phyloP scores from a whole-genome alignment of 2,797 vertebrate genomes.

The Coreius guichenoti region DNA sequence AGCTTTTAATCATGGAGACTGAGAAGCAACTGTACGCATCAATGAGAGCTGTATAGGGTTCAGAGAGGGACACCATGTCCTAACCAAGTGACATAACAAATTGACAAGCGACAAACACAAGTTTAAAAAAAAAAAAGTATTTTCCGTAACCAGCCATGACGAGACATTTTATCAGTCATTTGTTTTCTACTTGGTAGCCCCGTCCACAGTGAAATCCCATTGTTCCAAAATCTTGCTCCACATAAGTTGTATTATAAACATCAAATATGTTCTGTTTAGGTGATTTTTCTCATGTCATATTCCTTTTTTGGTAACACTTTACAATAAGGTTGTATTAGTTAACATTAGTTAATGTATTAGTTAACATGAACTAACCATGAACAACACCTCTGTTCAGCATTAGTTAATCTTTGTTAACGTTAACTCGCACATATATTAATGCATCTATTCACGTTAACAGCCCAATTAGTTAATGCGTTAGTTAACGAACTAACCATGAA shows the following conservation, averaged over 20 bases:
- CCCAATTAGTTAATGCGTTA: too few species aligned
- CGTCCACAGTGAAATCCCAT: neutral
- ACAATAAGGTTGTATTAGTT: too few species aligned
- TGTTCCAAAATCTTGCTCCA: neutral
- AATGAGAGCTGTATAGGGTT: neutral
- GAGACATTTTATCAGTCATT: neutral
- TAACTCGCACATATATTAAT: too few species aligned
- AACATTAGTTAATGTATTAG: too few species aligned
- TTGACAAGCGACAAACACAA: neutral
- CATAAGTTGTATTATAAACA: neutral
- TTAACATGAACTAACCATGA: too few species aligned
- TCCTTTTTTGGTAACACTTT: too few species aligned
- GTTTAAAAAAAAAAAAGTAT: neutral
- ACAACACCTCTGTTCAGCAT: too few species aligned
- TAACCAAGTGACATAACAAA: neutral
- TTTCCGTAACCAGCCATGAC: neutral
- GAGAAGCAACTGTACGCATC: neutral
- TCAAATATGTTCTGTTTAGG: neutral
- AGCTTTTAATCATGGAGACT: conserved; percentile 15
- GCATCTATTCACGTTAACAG: too few species aligned
- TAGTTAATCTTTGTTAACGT: too few species aligned
- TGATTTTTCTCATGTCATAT: neutral
- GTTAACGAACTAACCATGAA: too few species aligned
- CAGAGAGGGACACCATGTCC: neutral
- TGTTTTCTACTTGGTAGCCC: neutral